These are phyloP conservation scores for Drosophila hydei DNA, from an alignment of 1,140 invertebrate genomes.

Conservation along the genomic window DNA sequence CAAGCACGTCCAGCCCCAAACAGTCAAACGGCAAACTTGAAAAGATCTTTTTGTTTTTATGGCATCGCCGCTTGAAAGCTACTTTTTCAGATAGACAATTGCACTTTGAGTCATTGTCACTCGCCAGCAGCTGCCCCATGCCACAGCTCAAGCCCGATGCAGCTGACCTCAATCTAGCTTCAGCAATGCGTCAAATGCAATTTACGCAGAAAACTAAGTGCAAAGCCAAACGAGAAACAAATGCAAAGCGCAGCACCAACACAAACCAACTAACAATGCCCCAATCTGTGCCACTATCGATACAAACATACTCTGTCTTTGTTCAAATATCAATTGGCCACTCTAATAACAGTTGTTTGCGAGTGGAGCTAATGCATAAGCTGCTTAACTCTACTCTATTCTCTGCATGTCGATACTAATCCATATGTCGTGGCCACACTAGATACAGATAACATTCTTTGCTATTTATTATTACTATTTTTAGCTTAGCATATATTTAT, in stretches of 20 bases:
- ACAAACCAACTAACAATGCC: background rate
- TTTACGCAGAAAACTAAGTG: constrained; percentile 57
- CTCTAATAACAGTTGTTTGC: background rate
- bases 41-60: constrained; percentile 39
- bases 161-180: constrained; percentile 62
- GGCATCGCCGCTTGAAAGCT: constrained; percentile 25
- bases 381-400: background rate
- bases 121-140: background rate
- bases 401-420: background rate
- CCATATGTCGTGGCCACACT: too few relatives aligned
- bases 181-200: constrained; percentile 65
- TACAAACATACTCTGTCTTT: background rate
- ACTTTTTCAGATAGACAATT: constrained; percentile 64
- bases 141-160: background rate
- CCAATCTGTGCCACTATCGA: background rate
- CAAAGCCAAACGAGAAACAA: constrained; percentile 40
- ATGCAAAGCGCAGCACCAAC: constrained; percentile 16
- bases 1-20: constrained; percentile 57
- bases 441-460: too few relatives aligned
- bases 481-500: too few relatives aligned
- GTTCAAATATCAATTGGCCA: background rate
- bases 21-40: constrained; percentile 64
- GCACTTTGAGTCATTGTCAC: constrained; percentile 51
- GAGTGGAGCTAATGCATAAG: background rate
- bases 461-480: too few relatives aligned